phyloP scores from a whole-genome alignment of 2,888 invertebrate species.

The Dexiosoma caninum region DNA sequence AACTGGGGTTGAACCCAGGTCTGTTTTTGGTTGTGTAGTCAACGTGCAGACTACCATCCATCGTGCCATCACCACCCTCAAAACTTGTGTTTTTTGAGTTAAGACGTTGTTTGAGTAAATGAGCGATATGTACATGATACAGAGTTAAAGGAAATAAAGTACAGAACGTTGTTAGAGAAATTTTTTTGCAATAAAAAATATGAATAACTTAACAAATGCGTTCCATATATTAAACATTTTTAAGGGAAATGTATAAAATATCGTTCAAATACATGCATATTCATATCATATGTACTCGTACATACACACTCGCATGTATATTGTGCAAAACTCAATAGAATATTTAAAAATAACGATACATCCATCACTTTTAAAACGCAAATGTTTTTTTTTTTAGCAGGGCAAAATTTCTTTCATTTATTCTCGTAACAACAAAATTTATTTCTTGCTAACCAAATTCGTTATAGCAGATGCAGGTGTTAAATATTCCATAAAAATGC shows the following conservation, averaged over 20 bases:
- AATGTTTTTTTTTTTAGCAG: too few species aligned
- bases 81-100: too few species aligned
- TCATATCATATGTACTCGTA: not conserved
- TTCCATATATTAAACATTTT: slow-evolving; percentile 35
- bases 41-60: too few species aligned
- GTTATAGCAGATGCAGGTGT: not conserved
- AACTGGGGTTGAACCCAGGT: too few species aligned
- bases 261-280: not conserved
- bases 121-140: too few species aligned
- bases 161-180: not conserved
- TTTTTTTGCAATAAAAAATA: not conserved
- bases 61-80: too few species aligned
- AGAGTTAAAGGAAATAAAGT: not conserved
- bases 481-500: not conserved
- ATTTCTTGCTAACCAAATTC: too few species aligned
- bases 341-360: slow-evolving; percentile 31
- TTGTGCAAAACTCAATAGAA: not conserved
- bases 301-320: not conserved
- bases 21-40: too few species aligned
- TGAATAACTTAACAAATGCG: not conserved
- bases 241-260: slow-evolving; percentile 34
- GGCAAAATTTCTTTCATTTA: too few species aligned
- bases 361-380: not conserved
- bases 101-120: too few species aligned
- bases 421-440: too few species aligned